phyloP scores from a whole-genome alignment of 2,888 invertebrate genomes.

The Leucozona laternaria region DNA sequence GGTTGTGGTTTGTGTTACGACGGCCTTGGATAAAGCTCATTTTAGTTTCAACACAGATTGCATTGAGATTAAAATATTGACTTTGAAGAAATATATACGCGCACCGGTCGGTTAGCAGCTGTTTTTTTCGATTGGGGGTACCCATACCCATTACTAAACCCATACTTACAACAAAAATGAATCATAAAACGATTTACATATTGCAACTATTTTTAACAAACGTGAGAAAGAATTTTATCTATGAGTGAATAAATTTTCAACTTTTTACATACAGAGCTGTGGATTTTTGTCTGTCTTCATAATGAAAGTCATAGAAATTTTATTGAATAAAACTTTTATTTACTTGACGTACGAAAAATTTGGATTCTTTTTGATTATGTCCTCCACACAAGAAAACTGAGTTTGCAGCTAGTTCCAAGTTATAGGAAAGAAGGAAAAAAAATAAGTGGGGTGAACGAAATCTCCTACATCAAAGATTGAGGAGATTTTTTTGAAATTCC shows the following conservation, averaged over 20 bases:
- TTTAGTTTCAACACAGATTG: constrained; percentile 49
- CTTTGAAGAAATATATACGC: constrained; percentile 35
- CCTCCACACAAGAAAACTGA: no score
- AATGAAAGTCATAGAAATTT: neutral
- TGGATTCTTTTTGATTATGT: no score
- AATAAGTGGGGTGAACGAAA: no score
- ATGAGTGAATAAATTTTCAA: neutral
- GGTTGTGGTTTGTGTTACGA: constrained; percentile 19
- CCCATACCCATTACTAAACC: neutral
- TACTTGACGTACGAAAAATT: no score
- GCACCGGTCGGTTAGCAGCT: neutral
- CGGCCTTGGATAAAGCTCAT: constrained; percentile 32
- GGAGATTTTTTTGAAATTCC: no score
- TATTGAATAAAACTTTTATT: no score
- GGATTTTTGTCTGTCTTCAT: neutral
- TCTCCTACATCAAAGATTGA: no score
- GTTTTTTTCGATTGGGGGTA: constrained; percentile 24
- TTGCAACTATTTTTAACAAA: constrained; percentile 26
- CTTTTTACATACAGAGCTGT: constrained; percentile 7
- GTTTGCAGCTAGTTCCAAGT: no score
- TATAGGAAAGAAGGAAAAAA: no score
- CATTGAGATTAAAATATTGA: constrained; percentile 45
- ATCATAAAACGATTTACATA: constrained; percentile 55
- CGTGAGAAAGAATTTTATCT: constrained; percentile 38
- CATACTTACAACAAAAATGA: neutral